These are phyloP conservation scores for Caenorhabditis macrosperma DNA, from an alignment of 2,888 invertebrate species.

Conservation along the genomic window DNA sequence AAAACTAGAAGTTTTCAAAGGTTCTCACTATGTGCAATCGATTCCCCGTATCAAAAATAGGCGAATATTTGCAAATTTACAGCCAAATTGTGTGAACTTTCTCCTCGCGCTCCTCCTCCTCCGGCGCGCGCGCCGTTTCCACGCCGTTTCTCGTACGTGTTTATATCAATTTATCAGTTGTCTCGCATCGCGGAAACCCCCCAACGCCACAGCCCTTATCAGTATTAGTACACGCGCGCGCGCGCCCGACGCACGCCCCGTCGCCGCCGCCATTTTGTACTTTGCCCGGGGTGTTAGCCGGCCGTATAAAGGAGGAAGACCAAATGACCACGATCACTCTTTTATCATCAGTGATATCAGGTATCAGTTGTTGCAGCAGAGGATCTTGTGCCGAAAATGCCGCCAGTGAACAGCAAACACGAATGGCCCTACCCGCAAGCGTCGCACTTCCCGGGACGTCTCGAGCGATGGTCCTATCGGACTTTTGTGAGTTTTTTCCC, in stretches of 20 bases:
- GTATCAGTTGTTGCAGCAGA: no score
- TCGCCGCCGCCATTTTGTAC: no score
- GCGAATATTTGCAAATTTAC: no score
- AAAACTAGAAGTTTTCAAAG: no score
- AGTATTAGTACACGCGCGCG: not conserved
- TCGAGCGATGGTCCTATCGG: constrained; percentile 32
- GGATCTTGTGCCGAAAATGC: constrained; percentile 14
- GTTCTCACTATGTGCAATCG: no score
- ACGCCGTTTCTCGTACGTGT: no score
- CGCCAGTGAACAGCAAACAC: constrained; percentile 40
- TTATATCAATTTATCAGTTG: not conserved
- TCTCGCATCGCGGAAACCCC: not conserved
- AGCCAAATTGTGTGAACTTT: no score
- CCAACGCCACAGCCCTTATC: not conserved
- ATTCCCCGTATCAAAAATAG: no score
- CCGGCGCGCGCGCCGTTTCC: not conserved
- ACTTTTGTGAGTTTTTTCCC: constrained; percentile 45
- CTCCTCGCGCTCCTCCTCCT: not conserved
- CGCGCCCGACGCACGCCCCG: not conserved
- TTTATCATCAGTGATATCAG: no score
- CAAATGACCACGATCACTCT: not conserved
- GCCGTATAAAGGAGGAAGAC: not conserved
- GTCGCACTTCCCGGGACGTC: constrained; percentile 4
- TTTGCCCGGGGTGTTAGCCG: not conserved
- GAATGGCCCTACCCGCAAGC: constrained; percentile 40